Percentiles rank a stretch among this genome's conserved stretches.
phyloP scores from a whole-genome alignment of 2,797 vertebrate genomes.

The Squalus acanthias region DNA sequence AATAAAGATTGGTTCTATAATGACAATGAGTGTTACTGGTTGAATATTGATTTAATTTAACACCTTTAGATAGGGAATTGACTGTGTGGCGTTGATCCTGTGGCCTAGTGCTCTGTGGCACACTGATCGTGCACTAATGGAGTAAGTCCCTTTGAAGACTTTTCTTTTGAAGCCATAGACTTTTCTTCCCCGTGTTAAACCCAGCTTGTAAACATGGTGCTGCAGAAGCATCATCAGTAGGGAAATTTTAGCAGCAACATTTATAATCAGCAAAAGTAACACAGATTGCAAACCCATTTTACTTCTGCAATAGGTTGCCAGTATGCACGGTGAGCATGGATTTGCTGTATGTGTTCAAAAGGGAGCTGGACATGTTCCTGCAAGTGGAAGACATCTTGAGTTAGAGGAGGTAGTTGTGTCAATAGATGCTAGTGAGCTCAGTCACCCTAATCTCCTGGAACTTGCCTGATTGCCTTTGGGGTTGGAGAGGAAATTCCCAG shows the following conservation, averaged over 20 bases:
- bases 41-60: background rate
- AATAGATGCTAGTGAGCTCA: background rate
- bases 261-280: background rate
- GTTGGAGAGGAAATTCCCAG: slow-evolving; percentile 1
- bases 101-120: background rate
- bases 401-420: background rate
- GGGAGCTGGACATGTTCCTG: background rate
- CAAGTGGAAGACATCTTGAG: background rate
- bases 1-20: background rate
- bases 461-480: background rate
- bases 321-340: background rate
- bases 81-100: background rate
- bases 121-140: background rate
- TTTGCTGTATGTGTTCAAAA: background rate
- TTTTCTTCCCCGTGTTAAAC: background rate
- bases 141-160: background rate
- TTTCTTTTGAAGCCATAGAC: background rate
- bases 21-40: background rate
- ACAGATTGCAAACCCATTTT: background rate
- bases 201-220: background rate
- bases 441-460: background rate
- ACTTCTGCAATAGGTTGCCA: background rate
- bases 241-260: background rate
- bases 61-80: background rate
- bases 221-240: background rate